Conservation (phyloP, 2,888 invertebrate genomes). For the Cephus pulcher region DNA sequence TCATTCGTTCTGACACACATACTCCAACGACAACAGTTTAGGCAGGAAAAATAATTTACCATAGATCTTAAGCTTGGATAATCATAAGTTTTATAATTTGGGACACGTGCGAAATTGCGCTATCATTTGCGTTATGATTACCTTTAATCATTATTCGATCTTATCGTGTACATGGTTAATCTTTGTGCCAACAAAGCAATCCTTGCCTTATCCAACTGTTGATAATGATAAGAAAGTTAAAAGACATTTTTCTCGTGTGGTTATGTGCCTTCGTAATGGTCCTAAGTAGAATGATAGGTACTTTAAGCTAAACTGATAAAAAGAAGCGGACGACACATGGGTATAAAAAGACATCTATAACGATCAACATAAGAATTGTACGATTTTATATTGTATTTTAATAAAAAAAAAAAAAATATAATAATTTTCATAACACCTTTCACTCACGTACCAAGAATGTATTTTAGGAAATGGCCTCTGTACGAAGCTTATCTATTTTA, state of each 20-base stretch:
- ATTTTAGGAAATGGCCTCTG: not conserved
- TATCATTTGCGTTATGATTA: not conserved
- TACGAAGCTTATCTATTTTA: not conserved
- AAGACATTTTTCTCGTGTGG: not conserved
- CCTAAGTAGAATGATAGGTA: too few relatives aligned
- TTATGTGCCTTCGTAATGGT: not conserved
- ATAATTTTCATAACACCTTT: conserved; percentile 18
- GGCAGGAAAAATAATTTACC: not conserved
- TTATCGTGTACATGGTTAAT: not conserved
- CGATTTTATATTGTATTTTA: conserved; percentile 45
- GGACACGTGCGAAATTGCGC: not conserved
- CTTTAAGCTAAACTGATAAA: too few relatives aligned
- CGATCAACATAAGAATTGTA: not conserved
- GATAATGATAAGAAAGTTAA: not conserved
- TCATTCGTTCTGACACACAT: not conserved
- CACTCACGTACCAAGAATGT: not conserved
- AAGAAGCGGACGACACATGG: not conserved
- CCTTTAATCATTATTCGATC: not conserved
- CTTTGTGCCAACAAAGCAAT: not conserved
- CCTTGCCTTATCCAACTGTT: not conserved
- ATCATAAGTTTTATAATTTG: not conserved
- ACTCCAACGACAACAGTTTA: not conserved
- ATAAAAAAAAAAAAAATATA: conserved; percentile 32
- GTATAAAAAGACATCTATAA: not conserved
- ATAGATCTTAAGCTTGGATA: not conserved